Conservation (phyloP, 2,113 vertebrate genomes). For the Macrotis lagotis region DNA sequence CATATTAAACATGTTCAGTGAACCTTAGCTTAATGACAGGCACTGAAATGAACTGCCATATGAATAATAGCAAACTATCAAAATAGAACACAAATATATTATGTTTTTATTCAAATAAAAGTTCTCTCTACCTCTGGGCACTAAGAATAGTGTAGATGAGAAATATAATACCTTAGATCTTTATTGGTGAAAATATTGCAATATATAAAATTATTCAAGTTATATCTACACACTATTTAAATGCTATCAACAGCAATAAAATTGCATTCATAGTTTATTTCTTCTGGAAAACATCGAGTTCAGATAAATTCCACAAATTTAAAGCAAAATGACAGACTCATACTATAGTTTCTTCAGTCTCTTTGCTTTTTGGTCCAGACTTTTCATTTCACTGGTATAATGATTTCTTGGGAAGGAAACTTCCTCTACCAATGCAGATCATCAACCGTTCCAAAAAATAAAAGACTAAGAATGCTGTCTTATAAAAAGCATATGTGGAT, state of each 20-base stretch:
- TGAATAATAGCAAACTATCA: neutral
- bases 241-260: neutral
- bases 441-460: neutral
- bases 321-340: neutral
- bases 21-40: neutral
- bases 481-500: neutral
- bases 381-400: neutral
- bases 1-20: neutral
- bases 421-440: neutral
- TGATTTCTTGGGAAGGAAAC: neutral
- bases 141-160: neutral
- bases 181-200: neutral
- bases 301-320: neutral
- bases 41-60: neutral
- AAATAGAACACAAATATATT: neutral
- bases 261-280: neutral
- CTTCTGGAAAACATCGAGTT: neutral
- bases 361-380: too few relatives aligned
- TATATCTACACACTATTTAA: neutral
- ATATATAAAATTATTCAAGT: neutral
- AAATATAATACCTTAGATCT: neutral
- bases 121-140: neutral
- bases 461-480: neutral
- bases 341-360: neutral
- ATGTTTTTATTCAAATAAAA: neutral